These are phyloP conservation scores for Drosophila kikkawai DNA, from an alignment of 1,140 invertebrate species.

Conservation along the genomic window DNA sequence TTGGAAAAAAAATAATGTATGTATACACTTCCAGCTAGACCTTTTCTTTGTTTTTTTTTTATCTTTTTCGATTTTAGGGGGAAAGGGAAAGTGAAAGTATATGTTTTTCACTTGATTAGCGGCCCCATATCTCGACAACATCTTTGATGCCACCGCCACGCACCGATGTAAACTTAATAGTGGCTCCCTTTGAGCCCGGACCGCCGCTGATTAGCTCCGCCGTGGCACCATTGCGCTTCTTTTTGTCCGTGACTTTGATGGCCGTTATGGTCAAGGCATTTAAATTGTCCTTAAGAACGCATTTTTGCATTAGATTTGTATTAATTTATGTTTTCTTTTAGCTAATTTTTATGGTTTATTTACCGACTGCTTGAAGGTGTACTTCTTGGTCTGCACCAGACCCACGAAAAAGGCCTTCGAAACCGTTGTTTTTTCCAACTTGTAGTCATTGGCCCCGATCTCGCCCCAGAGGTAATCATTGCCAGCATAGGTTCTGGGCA, in stretches of 20 bases:
- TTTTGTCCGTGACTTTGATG: slow-evolving; percentile 64
- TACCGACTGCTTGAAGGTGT: slow-evolving; percentile 68
- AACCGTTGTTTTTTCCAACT: slow-evolving; percentile 67
- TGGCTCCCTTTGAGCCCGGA: slow-evolving; percentile 75
- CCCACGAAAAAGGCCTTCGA: slow-evolving; percentile 70
- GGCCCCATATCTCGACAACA: slow-evolving; percentile 72
- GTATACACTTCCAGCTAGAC: background rate
- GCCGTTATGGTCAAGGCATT: slow-evolving; percentile 73
- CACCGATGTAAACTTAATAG: slow-evolving; percentile 61
- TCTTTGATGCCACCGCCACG: slow-evolving; percentile 69
- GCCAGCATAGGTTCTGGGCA: slow-evolving; percentile 18
- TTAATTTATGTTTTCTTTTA: background rate
- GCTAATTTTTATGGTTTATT: background rate
- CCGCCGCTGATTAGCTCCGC: slow-evolving; percentile 56
- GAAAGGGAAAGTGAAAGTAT: slow-evolving; percentile 6
- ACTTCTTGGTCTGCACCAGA: slow-evolving; percentile 62
- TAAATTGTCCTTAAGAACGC: slow-evolving; percentile 47
- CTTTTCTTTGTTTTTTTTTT: background rate
- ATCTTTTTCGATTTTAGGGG: background rate
- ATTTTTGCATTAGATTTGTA: background rate
- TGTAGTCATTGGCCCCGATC: slow-evolving; percentile 57
- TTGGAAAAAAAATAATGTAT: background rate
- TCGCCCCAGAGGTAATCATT: slow-evolving; percentile 73
- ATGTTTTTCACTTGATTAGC: slow-evolving; percentile 22
- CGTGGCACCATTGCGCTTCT: slow-evolving; percentile 64